These are phyloP conservation scores for Hermaeophaga mercurialis DNA, from an alignment of 2,888 invertebrate species.

Conservation along the genomic window DNA sequence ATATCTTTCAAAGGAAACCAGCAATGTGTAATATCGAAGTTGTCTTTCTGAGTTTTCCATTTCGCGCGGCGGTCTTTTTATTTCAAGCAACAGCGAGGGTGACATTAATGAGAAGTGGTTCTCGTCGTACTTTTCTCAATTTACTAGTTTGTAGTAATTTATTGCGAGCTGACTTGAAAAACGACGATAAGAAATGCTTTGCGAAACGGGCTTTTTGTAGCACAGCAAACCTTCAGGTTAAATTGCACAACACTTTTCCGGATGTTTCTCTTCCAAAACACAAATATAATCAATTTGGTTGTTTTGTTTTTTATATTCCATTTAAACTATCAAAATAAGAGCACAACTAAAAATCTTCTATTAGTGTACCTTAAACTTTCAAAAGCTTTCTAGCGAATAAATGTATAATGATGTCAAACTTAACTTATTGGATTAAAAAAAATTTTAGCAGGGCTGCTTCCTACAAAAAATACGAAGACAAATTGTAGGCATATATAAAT, in stretches of 20 bases:
- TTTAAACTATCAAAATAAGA: no score
- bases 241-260: background rate
- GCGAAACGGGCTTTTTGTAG: background rate
- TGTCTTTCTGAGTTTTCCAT: slow-evolving; percentile 2
- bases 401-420: no score
- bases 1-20: background rate
- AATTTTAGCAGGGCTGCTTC: no score
- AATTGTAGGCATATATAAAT: no score
- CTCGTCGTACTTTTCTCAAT: slow-evolving; percentile 14
- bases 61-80: background rate
- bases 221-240: background rate
- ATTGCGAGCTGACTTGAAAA: slow-evolving; percentile 1
- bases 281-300: background rate
- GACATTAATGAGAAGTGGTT: slow-evolving; percentile 13
- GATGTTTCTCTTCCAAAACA: background rate
- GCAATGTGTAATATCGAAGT: background rate
- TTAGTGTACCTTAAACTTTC: no score
- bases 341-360: no score
- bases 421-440: no score
- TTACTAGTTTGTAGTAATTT: slow-evolving; percentile 11
- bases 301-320: background rate
- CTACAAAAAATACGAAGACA: no score
- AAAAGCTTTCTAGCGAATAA: no score
- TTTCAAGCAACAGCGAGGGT: background rate
- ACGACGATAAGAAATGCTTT: slow-evolving; percentile 1